Conservation (phyloP, 1,140 invertebrate genomes). For the Yoshiicerus persimilis region DNA sequence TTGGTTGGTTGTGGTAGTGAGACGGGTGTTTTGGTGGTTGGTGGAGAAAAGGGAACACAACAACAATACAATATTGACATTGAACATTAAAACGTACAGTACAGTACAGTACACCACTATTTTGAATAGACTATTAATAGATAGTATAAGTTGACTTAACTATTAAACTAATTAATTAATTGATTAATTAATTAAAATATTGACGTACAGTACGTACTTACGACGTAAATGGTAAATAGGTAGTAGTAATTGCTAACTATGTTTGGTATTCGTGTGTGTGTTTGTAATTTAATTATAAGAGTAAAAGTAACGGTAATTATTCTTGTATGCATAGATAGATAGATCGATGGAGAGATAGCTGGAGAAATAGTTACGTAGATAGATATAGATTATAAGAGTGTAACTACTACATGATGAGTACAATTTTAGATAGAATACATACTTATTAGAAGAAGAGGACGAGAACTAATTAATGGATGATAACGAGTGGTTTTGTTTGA, state of each 20-base stretch:
- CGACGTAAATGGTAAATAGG: constrained; percentile 3
- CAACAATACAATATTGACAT: constrained; percentile 23
- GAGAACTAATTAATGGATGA: constrained; percentile 17
- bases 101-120: not conserved
- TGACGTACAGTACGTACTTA: constrained; percentile 2
- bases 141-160: not conserved
- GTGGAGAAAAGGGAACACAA: not conserved
- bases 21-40: not conserved
- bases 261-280: not conserved
- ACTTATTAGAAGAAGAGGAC: not conserved
- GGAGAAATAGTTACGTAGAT: not conserved
- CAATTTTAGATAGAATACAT: not conserved
- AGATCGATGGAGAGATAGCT: constrained; percentile 2
- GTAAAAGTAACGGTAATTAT: not conserved
- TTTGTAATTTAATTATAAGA: not conserved
- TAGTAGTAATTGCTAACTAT: not conserved
- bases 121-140: not conserved
- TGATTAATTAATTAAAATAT: constrained; percentile 17
- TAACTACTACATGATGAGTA: not conserved
- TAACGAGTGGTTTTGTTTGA: not conserved
- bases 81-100: not conserved
- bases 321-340: not conserved
- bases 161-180: not conserved
- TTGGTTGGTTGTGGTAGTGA: constrained; percentile 6
- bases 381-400: not conserved